Base-by-base conservation (phyloP, 2,797 vertebrate genomes). In the Poecilia velifera region DNA sequence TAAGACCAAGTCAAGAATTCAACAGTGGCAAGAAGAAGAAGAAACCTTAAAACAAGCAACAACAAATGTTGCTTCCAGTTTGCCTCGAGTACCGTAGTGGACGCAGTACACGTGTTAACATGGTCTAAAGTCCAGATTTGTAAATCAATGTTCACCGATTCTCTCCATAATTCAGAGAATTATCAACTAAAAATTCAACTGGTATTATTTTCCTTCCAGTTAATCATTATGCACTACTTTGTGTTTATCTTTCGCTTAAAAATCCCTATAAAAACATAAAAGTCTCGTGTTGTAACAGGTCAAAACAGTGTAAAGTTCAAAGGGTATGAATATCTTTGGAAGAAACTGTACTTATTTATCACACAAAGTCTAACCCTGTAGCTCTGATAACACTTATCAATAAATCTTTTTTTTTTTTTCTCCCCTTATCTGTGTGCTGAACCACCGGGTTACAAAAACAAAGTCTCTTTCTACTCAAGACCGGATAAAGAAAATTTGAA, bases 321-420 rank as follows among this genome's bases (percentile, higher is more conserved):
- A 68, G 18, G 3, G 36, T 41, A 41, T 22, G 34, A 41, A 68
- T 22, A 41, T 39, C 36, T 64, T 64, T 64, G 31, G 14, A 36
- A 20, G 59, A 64, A 34, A 36, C n/a, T 62, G 7, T 64, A 20
- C 73, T 64, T 77, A 71, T 64, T 36, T 75, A 72, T 74, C 77
- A 79, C 16, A 34, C 49, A 49, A 25, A 59, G 72, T 25, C 34
- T 18, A 51, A 81, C 70, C 25, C 39, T 43, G 53, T 64, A 12
- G 18, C 76, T 76, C 75, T 76, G 70, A 89, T 90, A 90, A 87
- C 46, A 14, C 78, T 53, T 74, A 82, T 62, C 82, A 76, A 20
- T 47, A 31, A 13, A 51, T 31, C 22, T 25, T 79, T 31, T 68
- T 25, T 79, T 31, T 68, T 84, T 84, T 85, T 72, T 71, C 18